Conservation (phyloP, 1,140 invertebrate species). For the Bombus pascuorum region DNA sequence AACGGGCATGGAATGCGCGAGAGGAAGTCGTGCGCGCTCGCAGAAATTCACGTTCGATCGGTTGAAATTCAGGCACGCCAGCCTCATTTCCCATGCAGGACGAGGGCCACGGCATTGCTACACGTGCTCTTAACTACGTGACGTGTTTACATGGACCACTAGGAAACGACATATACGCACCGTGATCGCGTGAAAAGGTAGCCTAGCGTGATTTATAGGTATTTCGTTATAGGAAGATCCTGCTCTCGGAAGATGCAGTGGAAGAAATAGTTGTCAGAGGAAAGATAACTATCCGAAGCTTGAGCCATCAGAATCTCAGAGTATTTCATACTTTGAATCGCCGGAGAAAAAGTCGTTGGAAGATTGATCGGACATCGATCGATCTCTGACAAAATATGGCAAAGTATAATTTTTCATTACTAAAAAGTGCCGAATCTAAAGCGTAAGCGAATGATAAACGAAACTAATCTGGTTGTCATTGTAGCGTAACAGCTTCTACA, state of each 20-base stretch:
- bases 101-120: conserved; percentile 37
- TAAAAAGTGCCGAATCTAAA: not conserved
- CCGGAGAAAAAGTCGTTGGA: not conserved
- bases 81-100: conserved; percentile 53
- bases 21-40: conserved; percentile 48
- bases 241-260: not conserved
- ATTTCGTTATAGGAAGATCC: not conserved
- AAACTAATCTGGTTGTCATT: not conserved
- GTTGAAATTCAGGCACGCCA: conserved; percentile 56
- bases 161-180: not conserved
- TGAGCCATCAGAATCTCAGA: not conserved
- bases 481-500: conserved; percentile 34
- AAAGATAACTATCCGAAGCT: not conserved
- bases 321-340: not conserved
- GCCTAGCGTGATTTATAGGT: conserved; percentile 51
- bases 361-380: not conserved
- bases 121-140: conserved; percentile 66
- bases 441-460: not conserved
- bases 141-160: conserved; percentile 34
- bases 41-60: conserved; percentile 56
- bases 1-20: conserved; percentile 67
- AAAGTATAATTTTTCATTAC: not conserved
- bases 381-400: no score
- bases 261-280: not conserved
- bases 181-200: conserved; percentile 19